Evolutionary conservation across 2,888 invertebrate genomes (phyloP).

Genomic region (Parnassius orleans): DNA sequence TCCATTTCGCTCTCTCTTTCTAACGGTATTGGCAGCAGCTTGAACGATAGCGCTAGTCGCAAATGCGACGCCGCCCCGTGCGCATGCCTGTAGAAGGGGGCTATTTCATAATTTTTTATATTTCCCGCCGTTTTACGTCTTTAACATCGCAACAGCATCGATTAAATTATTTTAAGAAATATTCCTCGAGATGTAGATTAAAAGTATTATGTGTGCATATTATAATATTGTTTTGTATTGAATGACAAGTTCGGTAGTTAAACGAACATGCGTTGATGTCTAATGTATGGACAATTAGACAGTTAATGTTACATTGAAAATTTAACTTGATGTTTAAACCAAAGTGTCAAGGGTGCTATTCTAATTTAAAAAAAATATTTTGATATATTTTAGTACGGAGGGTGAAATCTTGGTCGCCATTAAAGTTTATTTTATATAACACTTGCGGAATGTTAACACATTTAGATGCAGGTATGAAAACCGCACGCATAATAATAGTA

Average conservation of each 20-base stretch:
- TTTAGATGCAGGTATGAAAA: constrained; percentile 10
- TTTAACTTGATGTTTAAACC: no score
- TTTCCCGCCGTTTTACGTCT: constrained; percentile 56
- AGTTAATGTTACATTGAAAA: neutral
- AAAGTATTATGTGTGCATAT: no score
- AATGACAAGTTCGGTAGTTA: neutral
- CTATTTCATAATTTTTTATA: constrained; percentile 27
- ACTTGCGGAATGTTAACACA: constrained; percentile 12
- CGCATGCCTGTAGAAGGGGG: constrained; percentile 36
- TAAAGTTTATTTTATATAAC: constrained; percentile 1
- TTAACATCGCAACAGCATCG: constrained; percentile 43
- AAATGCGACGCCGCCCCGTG: constrained; percentile 62
- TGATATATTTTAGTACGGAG: neutral
- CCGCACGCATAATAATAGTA: constrained; percentile 6
- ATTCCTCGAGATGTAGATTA: no score
- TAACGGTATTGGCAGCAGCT: constrained; percentile 68
- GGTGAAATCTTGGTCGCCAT: neutral
- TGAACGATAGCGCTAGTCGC: constrained; percentile 77
- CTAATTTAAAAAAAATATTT: no score
- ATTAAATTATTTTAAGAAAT: neutral
- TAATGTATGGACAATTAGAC: constrained; percentile 42
- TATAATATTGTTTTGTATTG: no score
- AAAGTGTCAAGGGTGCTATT: no score
- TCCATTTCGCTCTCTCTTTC: constrained; percentile 64
- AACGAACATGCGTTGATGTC: constrained; percentile 56